Conservation (phyloP, 2,888 invertebrate species). For the Anticlea derivata region DNA sequence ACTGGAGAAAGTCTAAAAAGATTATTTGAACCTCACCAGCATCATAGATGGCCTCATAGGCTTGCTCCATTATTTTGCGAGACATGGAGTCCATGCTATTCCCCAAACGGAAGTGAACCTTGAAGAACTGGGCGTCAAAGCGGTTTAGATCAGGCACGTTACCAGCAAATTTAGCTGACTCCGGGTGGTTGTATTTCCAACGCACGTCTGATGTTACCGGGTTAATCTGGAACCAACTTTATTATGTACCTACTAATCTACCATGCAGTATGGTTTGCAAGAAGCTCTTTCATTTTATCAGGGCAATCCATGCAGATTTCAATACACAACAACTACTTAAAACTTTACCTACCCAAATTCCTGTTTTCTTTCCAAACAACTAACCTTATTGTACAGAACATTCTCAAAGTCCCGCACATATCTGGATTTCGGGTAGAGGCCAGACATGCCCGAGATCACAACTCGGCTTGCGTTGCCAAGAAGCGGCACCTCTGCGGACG, state of each 20-base stretch:
- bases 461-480: constrained; percentile 24
- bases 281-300: too few relatives aligned
- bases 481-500: neutral
- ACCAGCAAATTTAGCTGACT: constrained; percentile 84
- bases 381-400: constrained; percentile 57
- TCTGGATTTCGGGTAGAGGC: constrained; percentile 45
- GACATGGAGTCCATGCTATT: constrained; percentile 45
- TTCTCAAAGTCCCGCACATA: constrained; percentile 48
- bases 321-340: too few relatives aligned
- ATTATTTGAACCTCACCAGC: constrained; percentile 37
- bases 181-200: constrained; percentile 51
- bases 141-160: constrained; percentile 84
- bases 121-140: constrained; percentile 86
- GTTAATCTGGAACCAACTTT: constrained; percentile 25
- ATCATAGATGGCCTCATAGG: constrained; percentile 53
- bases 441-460: constrained; percentile 55
- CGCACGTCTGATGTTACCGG: constrained; percentile 75
- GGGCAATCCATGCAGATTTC: too few relatives aligned
- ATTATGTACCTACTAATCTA: neutral
- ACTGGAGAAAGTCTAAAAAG: too few relatives aligned
- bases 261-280: too few relatives aligned
- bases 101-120: constrained; percentile 74
- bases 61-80: constrained; percentile 48
- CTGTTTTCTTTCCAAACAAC: neutral
- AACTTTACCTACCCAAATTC: too few relatives aligned